Conservation (phyloP, 1,140 invertebrate species). For the Rhynchophorus ferrugineus region DNA sequence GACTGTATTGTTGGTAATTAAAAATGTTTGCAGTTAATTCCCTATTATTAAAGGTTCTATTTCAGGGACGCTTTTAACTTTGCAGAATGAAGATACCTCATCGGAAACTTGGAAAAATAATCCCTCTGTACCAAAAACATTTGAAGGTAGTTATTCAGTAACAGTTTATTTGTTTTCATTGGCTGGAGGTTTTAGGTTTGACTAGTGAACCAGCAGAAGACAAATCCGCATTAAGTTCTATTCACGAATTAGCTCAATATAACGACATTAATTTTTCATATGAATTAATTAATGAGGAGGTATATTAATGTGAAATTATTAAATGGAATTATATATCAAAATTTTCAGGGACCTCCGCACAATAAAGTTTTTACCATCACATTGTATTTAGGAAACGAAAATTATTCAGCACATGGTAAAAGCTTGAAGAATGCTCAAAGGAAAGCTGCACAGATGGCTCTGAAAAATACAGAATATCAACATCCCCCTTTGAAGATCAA, state of each 20-base stretch:
- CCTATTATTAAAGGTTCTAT: too few relatives aligned
- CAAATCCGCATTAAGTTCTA: slow-evolving; percentile 15
- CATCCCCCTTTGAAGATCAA: slow-evolving; percentile 26
- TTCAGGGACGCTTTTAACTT: too few relatives aligned
- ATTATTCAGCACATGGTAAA: slow-evolving; percentile 24
- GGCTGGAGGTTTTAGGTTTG: too few relatives aligned
- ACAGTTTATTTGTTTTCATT: too few relatives aligned
- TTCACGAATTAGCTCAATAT: slow-evolving; percentile 27
- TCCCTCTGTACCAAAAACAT: too few relatives aligned
- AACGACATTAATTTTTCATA: slow-evolving; percentile 26
- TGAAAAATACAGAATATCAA: slow-evolving; percentile 28
- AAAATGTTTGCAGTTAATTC: too few relatives aligned
- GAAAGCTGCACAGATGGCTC: slow-evolving; percentile 23
- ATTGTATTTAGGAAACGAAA: slow-evolving; percentile 30
- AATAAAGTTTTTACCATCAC: slow-evolving; percentile 25
- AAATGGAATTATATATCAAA: background rate
- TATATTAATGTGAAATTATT: slow-evolving; percentile 11
- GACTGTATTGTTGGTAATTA: slow-evolving; percentile 24
- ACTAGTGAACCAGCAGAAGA: slow-evolving; percentile 2
- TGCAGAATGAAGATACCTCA: too few relatives aligned
- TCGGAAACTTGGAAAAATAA: too few relatives aligned
- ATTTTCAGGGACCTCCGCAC: slow-evolving; percentile 29
- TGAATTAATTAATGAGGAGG: slow-evolving; percentile 25
- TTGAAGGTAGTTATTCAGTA: too few relatives aligned
- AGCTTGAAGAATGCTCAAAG: slow-evolving; percentile 33